phyloP scores from a whole-genome alignment of 2,113 vertebrate genomes.

The Menidia beryllina region DNA sequence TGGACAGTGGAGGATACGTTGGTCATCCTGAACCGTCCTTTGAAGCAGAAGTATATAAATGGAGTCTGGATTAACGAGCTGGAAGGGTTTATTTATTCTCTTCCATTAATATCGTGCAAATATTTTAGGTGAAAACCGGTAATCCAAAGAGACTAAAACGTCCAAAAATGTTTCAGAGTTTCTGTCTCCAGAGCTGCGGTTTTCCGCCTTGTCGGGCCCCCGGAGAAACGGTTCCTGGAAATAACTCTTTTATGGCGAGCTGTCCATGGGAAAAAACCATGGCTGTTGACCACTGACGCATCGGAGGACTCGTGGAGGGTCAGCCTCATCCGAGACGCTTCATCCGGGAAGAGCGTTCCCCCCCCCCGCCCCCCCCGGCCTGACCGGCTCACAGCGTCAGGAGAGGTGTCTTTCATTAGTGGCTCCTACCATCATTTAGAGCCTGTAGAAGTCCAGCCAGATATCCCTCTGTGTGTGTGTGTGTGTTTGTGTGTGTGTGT shows the following conservation, averaged over 20 bases:
- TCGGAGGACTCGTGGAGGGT: constrained; percentile 38
- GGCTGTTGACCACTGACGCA: constrained; percentile 46
- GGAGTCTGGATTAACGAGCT: not conserved
- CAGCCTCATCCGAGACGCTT: constrained; percentile 21
- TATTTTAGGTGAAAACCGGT: constrained; percentile 13
- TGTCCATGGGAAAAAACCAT: constrained; percentile 66
- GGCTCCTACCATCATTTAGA: constrained; percentile 25
- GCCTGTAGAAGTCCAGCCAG: constrained; percentile 33
- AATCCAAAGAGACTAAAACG: not conserved
- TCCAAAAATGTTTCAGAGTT: not conserved
- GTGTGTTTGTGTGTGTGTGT: too few species aligned
- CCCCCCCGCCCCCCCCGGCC: too few species aligned
- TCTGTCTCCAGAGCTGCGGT: constrained; percentile 17
- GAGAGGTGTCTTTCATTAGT: constrained; percentile 56
- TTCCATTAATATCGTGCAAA: constrained; percentile 19
- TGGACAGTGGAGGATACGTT: not conserved
- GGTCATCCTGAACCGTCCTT: too few species aligned
- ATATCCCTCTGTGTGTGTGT: too few species aligned
- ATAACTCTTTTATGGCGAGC: constrained; percentile 45
- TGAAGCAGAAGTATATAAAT: constrained; percentile 1
- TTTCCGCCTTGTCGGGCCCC: constrained; percentile 31
- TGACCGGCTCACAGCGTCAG: constrained; percentile 14
- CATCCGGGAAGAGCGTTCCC: constrained; percentile 29
- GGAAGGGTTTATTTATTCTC: not conserved
- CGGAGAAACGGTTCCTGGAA: constrained; percentile 51